A percentile compares a stretch with the other conserved stretches of the same genome.
phyloP scores from a whole-genome alignment of 2,797 vertebrate species.

The Sebastes trivittatus region DNA sequence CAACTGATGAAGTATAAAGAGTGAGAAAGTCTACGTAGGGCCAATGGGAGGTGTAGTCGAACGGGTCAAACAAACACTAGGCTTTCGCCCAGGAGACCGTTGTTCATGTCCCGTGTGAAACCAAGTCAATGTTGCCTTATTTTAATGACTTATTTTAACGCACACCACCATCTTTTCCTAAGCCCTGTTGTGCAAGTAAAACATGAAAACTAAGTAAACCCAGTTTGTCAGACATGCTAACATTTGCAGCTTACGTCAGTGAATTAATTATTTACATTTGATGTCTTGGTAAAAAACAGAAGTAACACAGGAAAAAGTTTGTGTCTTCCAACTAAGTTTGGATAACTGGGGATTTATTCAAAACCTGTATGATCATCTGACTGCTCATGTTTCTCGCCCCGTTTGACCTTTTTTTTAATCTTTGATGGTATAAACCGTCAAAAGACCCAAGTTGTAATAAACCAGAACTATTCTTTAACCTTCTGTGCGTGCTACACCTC shows the following conservation, averaged over 20 bases:
- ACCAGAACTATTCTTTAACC: not conserved
- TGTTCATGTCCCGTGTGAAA: too few relatives aligned
- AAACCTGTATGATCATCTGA: not conserved
- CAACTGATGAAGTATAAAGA: too few relatives aligned
- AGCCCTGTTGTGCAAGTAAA: not conserved
- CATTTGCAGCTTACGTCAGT: rapidly evolving
- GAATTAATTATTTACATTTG: not conserved
- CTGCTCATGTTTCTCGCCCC: not conserved
- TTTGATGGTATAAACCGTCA: not conserved
- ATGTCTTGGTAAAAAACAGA: not conserved
- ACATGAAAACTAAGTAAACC: not conserved
- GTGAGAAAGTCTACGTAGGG: too few relatives aligned
- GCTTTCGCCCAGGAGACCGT: too few relatives aligned
- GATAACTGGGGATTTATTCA: not conserved
- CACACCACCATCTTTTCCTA: too few relatives aligned
- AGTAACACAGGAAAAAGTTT: not conserved
- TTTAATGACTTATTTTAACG: too few relatives aligned
- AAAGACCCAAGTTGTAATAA: not conserved
- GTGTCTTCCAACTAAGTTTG: not conserved
- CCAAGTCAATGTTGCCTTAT: too few relatives aligned
- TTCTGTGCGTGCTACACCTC: not conserved
- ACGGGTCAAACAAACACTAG: too few relatives aligned
- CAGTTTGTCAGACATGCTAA: not conserved
- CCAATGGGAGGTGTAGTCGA: too few relatives aligned
- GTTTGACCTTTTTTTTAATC: not conserved